These are phyloP conservation scores for Selenia dentaria DNA, from an alignment of 2,888 invertebrate genomes.

Conservation along the genomic window DNA sequence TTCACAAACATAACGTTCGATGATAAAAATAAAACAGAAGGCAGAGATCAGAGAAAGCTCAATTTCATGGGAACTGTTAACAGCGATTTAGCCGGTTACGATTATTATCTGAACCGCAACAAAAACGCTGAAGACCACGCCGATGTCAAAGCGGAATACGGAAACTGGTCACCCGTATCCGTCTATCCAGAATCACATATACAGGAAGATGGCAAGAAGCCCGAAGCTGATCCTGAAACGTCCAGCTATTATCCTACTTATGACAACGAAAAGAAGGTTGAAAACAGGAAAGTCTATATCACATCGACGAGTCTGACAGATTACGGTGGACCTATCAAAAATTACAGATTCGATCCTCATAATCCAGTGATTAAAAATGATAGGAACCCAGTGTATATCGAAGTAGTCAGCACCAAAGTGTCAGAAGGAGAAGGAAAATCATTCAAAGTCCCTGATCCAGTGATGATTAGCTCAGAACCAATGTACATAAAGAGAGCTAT, in stretches of 20 bases:
- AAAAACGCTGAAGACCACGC: slow-evolving; percentile 69
- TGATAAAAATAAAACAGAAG: slow-evolving; percentile 69
- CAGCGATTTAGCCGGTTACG: slow-evolving; percentile 76
- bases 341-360: slow-evolving; percentile 74
- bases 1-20: slow-evolving; percentile 49
- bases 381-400: slow-evolving; percentile 83
- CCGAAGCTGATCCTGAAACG: slow-evolving; percentile 68
- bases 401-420: slow-evolving; percentile 77
- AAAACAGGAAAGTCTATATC: slow-evolving; percentile 77
- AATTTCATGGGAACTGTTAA: slow-evolving; percentile 63
- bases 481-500: slow-evolving; percentile 83
- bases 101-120: slow-evolving; percentile 74
- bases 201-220: slow-evolving; percentile 70
- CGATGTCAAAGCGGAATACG: slow-evolving; percentile 78
- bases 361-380: slow-evolving; percentile 81
- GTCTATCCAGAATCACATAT: slow-evolving; percentile 77
- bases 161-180: slow-evolving; percentile 82
- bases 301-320: slow-evolving; percentile 75
- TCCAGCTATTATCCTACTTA: slow-evolving; percentile 77
- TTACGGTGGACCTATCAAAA: slow-evolving; percentile 72
- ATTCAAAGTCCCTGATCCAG: slow-evolving; percentile 87
- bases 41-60: slow-evolving; percentile 74
- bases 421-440: slow-evolving; percentile 74
- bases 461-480: slow-evolving; percentile 87
- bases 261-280: slow-evolving; percentile 69